Percentiles rank a stretch among this genome's conserved stretches.
phyloP scores from a whole-genome alignment of 2,888 invertebrate genomes.

The Erebia aethiops region DNA sequence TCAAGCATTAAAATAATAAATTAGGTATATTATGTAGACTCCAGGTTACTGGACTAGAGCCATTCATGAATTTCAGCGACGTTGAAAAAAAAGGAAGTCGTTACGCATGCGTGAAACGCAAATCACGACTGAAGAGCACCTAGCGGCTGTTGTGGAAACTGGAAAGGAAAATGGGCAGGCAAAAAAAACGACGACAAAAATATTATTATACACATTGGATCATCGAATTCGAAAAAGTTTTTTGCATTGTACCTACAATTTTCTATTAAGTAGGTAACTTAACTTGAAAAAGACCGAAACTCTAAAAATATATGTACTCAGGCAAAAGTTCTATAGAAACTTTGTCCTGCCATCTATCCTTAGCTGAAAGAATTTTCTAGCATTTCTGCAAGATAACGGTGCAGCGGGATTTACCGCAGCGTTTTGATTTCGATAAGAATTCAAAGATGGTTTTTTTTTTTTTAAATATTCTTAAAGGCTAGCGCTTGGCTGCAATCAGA shows the following conservation, averaged over 20 bases:
- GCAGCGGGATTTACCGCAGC: background rate
- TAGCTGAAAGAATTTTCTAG: background rate
- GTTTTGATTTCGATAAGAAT: background rate
- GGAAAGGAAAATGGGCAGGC: background rate
- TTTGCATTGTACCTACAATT: background rate
- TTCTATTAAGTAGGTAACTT: background rate
- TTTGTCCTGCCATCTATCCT: constrained; percentile 5
- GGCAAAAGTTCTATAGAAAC: no score
- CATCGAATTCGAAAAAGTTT: background rate
- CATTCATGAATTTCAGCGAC: constrained; percentile 77
- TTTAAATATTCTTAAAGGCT: no score
- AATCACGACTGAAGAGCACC: constrained; percentile 44
- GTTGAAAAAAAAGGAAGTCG: constrained; percentile 60
- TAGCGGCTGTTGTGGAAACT: constrained; percentile 8
- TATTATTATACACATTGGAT: no score
- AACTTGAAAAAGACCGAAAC: no score
- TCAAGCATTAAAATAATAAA: constrained; percentile 67
- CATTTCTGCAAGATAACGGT: background rate
- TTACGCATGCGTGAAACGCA: constrained; percentile 68
- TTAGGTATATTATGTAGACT: constrained; percentile 58
- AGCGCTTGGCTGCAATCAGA: no score
- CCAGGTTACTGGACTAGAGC: constrained; percentile 65
- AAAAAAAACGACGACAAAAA: background rate
- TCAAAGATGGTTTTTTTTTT: constrained; percentile 17
- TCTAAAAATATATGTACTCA: no score